A percentile compares a stretch with the other conserved stretches of the same genome.
These are phyloP conservation scores for Esperia sulphurella DNA, from an alignment of 2,888 invertebrate genomes.

Conservation along the genomic window DNA sequence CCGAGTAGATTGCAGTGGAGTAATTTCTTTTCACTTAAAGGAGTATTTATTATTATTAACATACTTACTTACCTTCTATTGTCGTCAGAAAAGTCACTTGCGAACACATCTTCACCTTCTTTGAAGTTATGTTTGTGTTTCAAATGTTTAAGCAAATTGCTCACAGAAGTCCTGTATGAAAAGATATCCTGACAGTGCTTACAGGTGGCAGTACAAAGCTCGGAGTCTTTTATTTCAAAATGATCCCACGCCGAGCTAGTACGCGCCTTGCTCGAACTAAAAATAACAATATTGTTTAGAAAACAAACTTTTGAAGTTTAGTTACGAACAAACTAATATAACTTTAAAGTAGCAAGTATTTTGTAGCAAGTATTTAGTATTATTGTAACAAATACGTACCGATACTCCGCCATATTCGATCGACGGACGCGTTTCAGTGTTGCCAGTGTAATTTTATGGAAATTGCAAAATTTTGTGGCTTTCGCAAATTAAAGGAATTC, in stretches of 20 bases:
- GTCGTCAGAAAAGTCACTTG: background rate
- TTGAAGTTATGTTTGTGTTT: conserved; percentile 9
- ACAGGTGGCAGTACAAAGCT: conserved; percentile 11
- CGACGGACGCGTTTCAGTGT: background rate
- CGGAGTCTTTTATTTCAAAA: conserved; percentile 12
- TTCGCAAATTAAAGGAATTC: too few relatives aligned
- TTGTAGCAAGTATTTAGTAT: conserved; percentile 7
- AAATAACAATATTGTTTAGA: background rate
- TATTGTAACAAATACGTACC: conserved; percentile 12
- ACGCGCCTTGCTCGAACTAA: conserved; percentile 7
- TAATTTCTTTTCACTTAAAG: too few relatives aligned
- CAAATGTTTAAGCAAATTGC: conserved; percentile 12
- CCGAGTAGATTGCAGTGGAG: too few relatives aligned
- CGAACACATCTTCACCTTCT: background rate
- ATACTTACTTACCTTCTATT: background rate
- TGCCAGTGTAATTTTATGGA: background rate
- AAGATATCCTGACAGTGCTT: conserved; percentile 10
- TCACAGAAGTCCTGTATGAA: conserved; percentile 11
- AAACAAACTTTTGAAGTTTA: background rate
- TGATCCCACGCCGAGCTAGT: conserved; percentile 11
- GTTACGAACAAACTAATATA: background rate
- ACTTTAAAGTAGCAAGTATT: conserved; percentile 2
- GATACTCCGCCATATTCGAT: conserved; percentile 8
- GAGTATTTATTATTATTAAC: background rate
- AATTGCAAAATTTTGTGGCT: too few relatives aligned